Conservation (phyloP, 2,888 invertebrate genomes). For the Conchocele bisecta region DNA sequence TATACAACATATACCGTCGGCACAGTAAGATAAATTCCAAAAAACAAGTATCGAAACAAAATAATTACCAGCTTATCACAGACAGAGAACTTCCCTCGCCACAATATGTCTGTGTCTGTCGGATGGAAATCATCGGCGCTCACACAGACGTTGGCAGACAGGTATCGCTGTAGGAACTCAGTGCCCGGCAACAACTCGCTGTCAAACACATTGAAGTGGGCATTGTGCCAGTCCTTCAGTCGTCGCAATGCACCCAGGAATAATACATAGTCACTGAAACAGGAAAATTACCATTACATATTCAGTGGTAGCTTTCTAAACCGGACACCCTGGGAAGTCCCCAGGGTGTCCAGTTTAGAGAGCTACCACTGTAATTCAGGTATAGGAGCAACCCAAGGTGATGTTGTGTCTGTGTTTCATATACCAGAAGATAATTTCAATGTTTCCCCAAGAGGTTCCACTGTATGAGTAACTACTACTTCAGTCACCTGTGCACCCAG, state of each 20-base stretch:
- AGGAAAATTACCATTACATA: too few relatives aligned
- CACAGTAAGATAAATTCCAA: too few relatives aligned
- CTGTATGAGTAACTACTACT: too few relatives aligned
- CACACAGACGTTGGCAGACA: constrained; percentile 32
- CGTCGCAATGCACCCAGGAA: constrained; percentile 62
- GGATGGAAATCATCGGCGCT: neutral
- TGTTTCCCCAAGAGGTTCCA: too few relatives aligned
- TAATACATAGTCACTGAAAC: constrained; percentile 50
- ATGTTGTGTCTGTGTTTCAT: too few relatives aligned
- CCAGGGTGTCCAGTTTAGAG: too few relatives aligned
- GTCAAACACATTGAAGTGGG: constrained; percentile 48
- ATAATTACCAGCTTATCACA: constrained; percentile 66
- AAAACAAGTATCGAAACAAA: neutral
- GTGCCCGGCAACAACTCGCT: constrained; percentile 26
- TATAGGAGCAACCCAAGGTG: too few relatives aligned
- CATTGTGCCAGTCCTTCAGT: constrained; percentile 72
- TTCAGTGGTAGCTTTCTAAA: too few relatives aligned
- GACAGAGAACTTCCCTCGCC: constrained; percentile 68
- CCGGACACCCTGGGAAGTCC: too few relatives aligned
- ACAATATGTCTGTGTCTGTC: constrained; percentile 28
- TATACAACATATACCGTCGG: neutral
- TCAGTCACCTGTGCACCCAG: too few relatives aligned
- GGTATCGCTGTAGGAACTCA: constrained; percentile 48
- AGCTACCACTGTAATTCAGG: too few relatives aligned
- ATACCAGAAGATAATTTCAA: too few relatives aligned